Base-by-base conservation (phyloP, 2,888 invertebrate species). In the Lepidochrysops patricia region DNA sequence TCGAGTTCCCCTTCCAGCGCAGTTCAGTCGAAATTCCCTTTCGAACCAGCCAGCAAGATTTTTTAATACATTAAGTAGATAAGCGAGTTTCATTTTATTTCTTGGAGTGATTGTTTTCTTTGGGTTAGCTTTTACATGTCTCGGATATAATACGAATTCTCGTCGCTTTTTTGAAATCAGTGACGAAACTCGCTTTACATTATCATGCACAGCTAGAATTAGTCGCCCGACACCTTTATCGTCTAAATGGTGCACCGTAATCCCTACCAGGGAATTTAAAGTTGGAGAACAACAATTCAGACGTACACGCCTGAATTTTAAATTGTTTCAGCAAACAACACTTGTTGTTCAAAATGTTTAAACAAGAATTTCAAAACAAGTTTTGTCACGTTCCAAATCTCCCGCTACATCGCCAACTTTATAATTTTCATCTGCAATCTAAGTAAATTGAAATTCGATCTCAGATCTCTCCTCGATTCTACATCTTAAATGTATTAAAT, bases 1-100 rank as follows among this genome's bases (percentile, higher is more conserved):
- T 70, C 67, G 72, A 71, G 73, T 74, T 72, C 74, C 70, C 74
- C 74, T 70, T 71, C 67, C 68, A 67, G 65, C 69, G 60, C 62
- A 69, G 67, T 69, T 71, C 71, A 70, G 72, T 73, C 72, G 68
- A 75, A 76, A 74, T 74, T 72, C 71, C 68, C 70, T 70, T 69
- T 69, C 64, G 72, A 71, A 70, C 67, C 67, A 69, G 69, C 70
- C 70, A 66, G 66, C 63, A 63, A 63, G 67, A 68, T 65, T 71
- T 70, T 64, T 66, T 66, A 64, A 64, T 62, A 63, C 62, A 63
- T 64, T 64, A 67, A 66, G 58, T 62, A 64, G 62, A 63, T 65
- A 65, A 66, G 63, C 62, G 34, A 34, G 26, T 60, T 52, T 52
- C 29, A 37, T 43, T 64, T 52, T 61, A 35, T 60, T 60, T 56